Percentiles rank a stretch among this genome's conserved stretches.
Evolutionary conservation across 2,113 vertebrate genomes (phyloP).

Genomic region (Alligator sinensis): DNA sequence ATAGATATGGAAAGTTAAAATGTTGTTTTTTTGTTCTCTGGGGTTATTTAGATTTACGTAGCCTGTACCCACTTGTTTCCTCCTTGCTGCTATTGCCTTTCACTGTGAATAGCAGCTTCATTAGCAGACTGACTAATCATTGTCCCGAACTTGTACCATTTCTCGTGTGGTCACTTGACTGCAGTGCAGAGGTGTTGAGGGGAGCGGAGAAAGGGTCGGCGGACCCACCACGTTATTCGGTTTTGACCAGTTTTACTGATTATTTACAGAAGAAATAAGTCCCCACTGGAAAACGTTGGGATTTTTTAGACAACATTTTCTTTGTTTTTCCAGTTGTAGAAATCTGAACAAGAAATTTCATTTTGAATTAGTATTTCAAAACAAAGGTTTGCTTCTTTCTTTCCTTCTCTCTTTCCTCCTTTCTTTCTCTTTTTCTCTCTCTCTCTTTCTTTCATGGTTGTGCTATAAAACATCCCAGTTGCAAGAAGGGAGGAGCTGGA

Average conservation of each 20-base stretch:
- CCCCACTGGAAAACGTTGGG: conserved; percentile 3
- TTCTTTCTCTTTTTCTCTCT: too few species aligned
- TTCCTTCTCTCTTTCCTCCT: too few species aligned
- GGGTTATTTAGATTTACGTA: not conserved
- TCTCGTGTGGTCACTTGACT: not conserved
- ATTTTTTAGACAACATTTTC: not conserved
- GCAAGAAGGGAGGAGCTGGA: not conserved
- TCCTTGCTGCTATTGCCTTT: not conserved
- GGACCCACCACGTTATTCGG: not conserved
- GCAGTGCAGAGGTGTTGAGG: not conserved
- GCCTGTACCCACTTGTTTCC: conserved; percentile 7
- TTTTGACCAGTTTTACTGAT: too few species aligned
- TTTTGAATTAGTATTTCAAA: not conserved
- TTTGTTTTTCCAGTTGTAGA: conserved; percentile 4
- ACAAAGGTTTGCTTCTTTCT: not conserved
- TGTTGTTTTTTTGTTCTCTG: not conserved
- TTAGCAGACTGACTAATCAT: not conserved
- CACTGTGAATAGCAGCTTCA: not conserved
- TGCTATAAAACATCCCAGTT: conserved; percentile 14
- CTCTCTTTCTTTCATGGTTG: not conserved
- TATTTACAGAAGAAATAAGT: conserved; percentile 10
- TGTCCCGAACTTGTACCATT: conserved; percentile 2
- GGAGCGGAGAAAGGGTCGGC: not conserved
- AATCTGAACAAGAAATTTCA: conserved; percentile 39
- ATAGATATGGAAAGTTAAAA: not conserved